A percentile compares a stretch with the other conserved stretches of the same genome.
Conservation (phyloP, 2,797 vertebrate genomes). For the Manis pentadactyla region DNA sequence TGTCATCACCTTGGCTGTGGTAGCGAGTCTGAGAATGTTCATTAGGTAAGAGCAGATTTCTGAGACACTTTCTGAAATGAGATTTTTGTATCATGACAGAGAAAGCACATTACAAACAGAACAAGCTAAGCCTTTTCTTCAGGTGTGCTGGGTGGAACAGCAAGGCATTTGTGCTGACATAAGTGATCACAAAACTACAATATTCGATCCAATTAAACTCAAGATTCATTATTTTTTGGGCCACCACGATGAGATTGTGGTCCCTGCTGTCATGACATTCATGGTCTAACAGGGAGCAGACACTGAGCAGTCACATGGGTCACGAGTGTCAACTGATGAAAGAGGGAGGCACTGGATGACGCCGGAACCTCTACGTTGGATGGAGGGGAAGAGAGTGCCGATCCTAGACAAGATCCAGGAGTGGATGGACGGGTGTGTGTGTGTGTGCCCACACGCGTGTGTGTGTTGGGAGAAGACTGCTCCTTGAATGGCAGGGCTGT, state of each 20-base stretch:
- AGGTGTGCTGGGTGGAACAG: not conserved
- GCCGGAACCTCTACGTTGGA: fast-evolving
- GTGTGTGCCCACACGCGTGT: fast-evolving
- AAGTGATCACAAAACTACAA: fast-evolving
- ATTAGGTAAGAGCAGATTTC: not conserved
- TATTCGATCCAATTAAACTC: fast-evolving
- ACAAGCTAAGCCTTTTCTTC: fast-evolving
- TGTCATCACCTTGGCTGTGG: not conserved
- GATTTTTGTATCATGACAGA: fast-evolving
- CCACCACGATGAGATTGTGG: fast-evolving
- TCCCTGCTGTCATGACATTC: fast-evolving
- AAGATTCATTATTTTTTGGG: fast-evolving
- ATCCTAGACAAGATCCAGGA: not conserved
- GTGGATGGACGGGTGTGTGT: not conserved
- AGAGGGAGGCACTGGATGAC: not conserved
- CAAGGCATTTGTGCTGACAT: fast-evolving
- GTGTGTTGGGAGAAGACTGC: too few species aligned
- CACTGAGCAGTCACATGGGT: fast-evolving
- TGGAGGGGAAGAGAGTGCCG: not conserved
- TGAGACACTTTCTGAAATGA: not conserved
- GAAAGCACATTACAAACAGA: not conserved
- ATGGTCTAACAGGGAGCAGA: not conserved
- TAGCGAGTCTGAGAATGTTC: not conserved
- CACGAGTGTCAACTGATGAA: too few species aligned
- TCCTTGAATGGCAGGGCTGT: not conserved